Evolutionary conservation across 2,888 invertebrate genomes (phyloP).

Genomic region (Anthoptus insignis): DNA sequence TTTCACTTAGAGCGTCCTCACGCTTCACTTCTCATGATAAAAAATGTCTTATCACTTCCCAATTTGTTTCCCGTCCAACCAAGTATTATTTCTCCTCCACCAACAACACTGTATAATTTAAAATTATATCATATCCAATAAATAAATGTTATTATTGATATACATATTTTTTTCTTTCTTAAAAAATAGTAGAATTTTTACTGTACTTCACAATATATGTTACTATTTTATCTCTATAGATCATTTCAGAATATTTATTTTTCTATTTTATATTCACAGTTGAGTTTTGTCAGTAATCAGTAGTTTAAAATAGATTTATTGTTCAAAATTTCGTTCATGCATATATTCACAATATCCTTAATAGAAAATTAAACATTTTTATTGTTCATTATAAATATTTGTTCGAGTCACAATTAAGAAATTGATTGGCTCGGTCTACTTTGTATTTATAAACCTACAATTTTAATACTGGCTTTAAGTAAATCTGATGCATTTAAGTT

Average conservation of each 20-base stretch:
- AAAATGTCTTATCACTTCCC: constrained; percentile 12
- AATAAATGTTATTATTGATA: constrained; percentile 23
- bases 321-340: background rate
- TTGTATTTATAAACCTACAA: no score
- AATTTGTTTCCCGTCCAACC: constrained; percentile 1
- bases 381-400: no score
- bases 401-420: background rate
- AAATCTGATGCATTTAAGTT: constrained; percentile 6
- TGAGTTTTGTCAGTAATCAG: background rate
- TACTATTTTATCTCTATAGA: no score
- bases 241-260: no score
- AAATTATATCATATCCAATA: constrained; percentile 17
- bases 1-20: constrained; percentile 15
- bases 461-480: background rate
- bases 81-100: background rate
- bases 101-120: constrained; percentile 19
- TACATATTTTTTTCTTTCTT: constrained; percentile 32
- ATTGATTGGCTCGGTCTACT: background rate
- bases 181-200: constrained; percentile 23
- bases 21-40: constrained; percentile 7
- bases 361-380: no score
- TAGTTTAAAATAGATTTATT: background rate
- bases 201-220: constrained; percentile 13
- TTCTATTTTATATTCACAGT: constrained; percentile 1
- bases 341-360: no score